Evolutionary conservation across 2,888 invertebrate genomes (phyloP).

Genomic region (Meghimatium bilineatum): DNA sequence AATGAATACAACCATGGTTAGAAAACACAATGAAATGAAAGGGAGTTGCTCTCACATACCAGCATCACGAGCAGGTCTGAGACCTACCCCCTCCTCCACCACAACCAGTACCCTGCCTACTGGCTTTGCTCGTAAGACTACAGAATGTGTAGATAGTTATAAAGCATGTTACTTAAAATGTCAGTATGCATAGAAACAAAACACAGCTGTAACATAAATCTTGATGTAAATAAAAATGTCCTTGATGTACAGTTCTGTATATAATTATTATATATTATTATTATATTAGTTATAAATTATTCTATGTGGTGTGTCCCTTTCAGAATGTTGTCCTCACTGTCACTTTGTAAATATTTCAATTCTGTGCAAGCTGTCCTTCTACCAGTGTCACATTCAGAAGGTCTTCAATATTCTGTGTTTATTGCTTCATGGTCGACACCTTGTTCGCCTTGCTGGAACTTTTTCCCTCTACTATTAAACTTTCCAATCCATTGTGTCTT

Average conservation of each 20-base stretch:
- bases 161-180: neutral
- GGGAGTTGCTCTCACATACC: conserved; percentile 71
- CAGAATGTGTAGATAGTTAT: conserved; percentile 6
- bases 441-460: too few relatives aligned
- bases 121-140: conserved; percentile 71
- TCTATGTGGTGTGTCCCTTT: too few relatives aligned
- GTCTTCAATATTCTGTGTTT: too few relatives aligned
- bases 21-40: conserved; percentile 1
- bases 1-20: neutral
- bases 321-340: too few relatives aligned
- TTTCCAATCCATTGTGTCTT: too few relatives aligned
- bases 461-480: too few relatives aligned
- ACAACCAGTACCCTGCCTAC: conserved; percentile 81
- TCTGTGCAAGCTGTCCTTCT: too few relatives aligned
- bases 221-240: neutral
- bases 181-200: neutral
- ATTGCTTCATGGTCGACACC: too few relatives aligned
- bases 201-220: neutral
- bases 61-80: conserved; percentile 72
- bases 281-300: too few relatives aligned
- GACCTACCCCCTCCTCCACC: conserved; percentile 77
- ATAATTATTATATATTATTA: too few relatives aligned
- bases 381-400: too few relatives aligned
- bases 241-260: neutral
- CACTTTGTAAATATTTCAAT: too few relatives aligned